These are phyloP conservation scores for Brenthis ino DNA, from an alignment of 2,888 invertebrate species.

Conservation along the genomic window DNA sequence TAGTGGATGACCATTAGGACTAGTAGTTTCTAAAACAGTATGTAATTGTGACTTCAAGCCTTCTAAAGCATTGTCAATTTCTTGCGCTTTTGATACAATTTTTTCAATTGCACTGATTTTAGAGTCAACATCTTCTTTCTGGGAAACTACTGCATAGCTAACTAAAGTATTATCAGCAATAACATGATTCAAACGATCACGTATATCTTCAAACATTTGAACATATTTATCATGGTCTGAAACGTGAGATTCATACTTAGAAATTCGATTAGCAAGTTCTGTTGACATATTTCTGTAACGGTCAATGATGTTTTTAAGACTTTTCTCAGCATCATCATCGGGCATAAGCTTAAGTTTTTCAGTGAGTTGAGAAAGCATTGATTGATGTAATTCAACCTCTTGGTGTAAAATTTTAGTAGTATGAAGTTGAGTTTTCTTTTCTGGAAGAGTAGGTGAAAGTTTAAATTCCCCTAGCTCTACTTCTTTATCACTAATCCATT, in stretches of 20 bases:
- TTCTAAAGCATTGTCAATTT: slow-evolving; percentile 87
- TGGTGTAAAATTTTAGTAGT: slow-evolving; percentile 90
- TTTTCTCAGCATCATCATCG: slow-evolving; percentile 90
- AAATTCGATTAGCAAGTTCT: slow-evolving; percentile 86
- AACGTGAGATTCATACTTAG: slow-evolving; percentile 87
- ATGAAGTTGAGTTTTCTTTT: slow-evolving; percentile 94
- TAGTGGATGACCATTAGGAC: slow-evolving; percentile 88
- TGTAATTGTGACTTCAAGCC: slow-evolving; percentile 87
- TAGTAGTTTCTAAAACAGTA: slow-evolving; percentile 89
- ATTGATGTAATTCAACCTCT: slow-evolving; percentile 93
- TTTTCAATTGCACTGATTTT: slow-evolving; percentile 89
- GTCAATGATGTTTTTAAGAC: slow-evolving; percentile 87
- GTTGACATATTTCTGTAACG: slow-evolving; percentile 87
- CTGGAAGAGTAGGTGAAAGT: slow-evolving; percentile 89
- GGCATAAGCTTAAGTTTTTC: slow-evolving; percentile 90
- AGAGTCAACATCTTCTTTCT: slow-evolving; percentile 89
- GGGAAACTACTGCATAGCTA: slow-evolving; percentile 89
- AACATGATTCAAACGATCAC: slow-evolving; percentile 91
- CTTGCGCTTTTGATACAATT: slow-evolving; percentile 86
- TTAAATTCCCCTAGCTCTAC: slow-evolving; percentile 88
- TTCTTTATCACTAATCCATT: slow-evolving; percentile 92
- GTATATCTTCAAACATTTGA: slow-evolving; percentile 90
- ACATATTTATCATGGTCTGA: slow-evolving; percentile 91
- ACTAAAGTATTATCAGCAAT: slow-evolving; percentile 90
- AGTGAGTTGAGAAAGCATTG: slow-evolving; percentile 90